Evolutionary conservation across 37 sponge, comb jelly and placozoan genomes (phyloP).

Genomic region (Aplysina aerophoba): DNA sequence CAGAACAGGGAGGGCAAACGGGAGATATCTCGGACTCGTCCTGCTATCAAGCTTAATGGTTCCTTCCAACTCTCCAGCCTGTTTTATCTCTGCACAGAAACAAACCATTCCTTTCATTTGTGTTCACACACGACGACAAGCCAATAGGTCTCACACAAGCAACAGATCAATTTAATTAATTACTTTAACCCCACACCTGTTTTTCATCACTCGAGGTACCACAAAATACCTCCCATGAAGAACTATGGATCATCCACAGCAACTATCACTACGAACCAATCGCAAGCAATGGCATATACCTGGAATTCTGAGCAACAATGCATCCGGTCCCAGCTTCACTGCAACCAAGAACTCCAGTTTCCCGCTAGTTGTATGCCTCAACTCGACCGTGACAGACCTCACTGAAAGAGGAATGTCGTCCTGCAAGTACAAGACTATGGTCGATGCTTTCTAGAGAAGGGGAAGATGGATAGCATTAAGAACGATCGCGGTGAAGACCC

Average conservation of each 20-base stretch:
- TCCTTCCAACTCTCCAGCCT: conserved; percentile 9
- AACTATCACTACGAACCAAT: too few species aligned
- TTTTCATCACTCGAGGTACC: too few species aligned
- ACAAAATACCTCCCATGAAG: too few species aligned
- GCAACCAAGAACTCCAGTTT: conserved; percentile 13
- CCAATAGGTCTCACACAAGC: too few species aligned
- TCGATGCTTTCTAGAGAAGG: neutral
- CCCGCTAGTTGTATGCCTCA: neutral
- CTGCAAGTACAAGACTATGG: neutral
- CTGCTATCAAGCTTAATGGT: neutral
- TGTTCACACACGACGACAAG: too few species aligned
- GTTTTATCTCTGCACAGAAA: neutral
- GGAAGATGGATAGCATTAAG: too few species aligned
- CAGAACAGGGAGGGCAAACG: conserved; percentile 21
- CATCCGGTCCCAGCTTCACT: conserved; percentile 13
- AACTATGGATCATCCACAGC: too few species aligned
- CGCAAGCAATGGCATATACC: conserved; percentile 1
- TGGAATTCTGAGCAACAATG: neutral
- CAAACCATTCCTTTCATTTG: too few species aligned
- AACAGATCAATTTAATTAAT: too few species aligned
- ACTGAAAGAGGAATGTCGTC: neutral
- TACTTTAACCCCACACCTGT: too few species aligned
- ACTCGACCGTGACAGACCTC: neutral
- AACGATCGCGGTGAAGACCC: too few species aligned
- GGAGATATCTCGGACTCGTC: neutral